Evolutionary conservation across 1,140 invertebrate species (phyloP), one percentile per base, ranked within the genome.

Genomic region (Brachionus rotundiformis): DNA sequence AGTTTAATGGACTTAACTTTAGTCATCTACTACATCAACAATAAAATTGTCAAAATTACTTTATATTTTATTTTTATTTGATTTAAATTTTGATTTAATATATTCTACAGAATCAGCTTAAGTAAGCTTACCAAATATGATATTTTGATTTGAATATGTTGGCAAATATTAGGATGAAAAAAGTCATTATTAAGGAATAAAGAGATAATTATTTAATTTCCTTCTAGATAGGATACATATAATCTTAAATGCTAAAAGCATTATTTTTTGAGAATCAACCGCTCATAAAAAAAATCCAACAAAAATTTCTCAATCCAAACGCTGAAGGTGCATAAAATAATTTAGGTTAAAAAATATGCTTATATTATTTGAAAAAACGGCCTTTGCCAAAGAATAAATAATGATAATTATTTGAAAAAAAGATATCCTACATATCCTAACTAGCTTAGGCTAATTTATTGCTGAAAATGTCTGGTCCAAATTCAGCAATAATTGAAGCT

Each of bases 261-360:
- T 41, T 41, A 41, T 54, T 54, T 54, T 8, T 19, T 16, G 8
- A 23, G 7, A 54, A 23, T 54, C 23, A 16, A 54, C 47, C 47
- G 47, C 47, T 54, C 47, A 54, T 54, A 54, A 54, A 54, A 54
- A 54, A 54, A 19, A n/a, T n/a, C n/a, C n/a, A n/a, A 16, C 47
- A 54, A 54, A 54, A 54, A 54, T 54, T 19, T 19, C 23, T 54
- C 47, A 19, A 54, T 54, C 23, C 19, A 7, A 54, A 54, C 23
- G 47, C 47, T 54, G 2, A 54, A 54, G 47, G 47, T 54, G 19
- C 47, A 19, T 54, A 54, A 19, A 19, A 54, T 54, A 19, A 54
- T 54, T 19, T 7, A 19, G 47, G 19, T 54, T 54, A 54, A 19
- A 39, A 54, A 5, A 54, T 41, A 41, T 41, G 39, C 11, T 41